Percentiles rank a stretch among this genome's conserved stretches.
These are phyloP conservation scores for Colaptes auratus DNA, from an alignment of 2,113 vertebrate genomes.

Conservation along the genomic window DNA sequence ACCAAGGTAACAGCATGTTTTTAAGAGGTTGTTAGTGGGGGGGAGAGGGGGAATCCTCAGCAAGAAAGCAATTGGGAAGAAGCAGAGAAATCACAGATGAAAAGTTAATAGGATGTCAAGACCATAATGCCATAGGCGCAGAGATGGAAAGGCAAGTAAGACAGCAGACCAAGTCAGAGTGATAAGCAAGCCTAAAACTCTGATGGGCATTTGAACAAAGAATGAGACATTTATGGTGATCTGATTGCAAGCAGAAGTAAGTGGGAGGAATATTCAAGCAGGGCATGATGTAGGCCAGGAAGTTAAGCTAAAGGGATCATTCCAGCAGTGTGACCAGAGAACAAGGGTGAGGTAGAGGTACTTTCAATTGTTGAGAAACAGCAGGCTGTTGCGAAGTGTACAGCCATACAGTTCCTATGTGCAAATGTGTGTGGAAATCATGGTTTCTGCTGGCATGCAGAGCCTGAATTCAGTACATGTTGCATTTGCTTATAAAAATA, in stretches of 20 bases:
- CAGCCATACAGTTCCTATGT: background rate
- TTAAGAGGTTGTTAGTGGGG: background rate
- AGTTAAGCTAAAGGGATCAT: conserved; percentile 50
- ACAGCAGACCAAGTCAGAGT: background rate
- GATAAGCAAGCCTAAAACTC: background rate
- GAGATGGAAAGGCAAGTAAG: background rate
- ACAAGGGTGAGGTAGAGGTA: background rate
- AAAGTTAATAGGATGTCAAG: background rate
- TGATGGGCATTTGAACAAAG: background rate
- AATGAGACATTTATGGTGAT: background rate
- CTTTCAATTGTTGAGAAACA: background rate
- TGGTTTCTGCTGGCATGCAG: background rate
- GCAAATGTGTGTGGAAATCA: background rate
- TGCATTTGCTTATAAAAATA: background rate
- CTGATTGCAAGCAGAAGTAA: conserved; percentile 19
- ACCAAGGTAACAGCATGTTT: background rate
- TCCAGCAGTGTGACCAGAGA: conserved; percentile 8
- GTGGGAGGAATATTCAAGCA: conserved; percentile 47
- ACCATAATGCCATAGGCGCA: background rate
- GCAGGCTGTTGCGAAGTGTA: background rate
- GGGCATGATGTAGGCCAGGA: conserved; percentile 2
- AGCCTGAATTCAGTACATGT: background rate
- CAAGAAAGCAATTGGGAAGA: background rate
- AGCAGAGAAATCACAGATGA: background rate
- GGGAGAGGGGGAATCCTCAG: background rate